These are phyloP conservation scores for Leptinotarsa haldemani DNA, from an alignment of 2,888 invertebrate genomes.

Conservation along the genomic window DNA sequence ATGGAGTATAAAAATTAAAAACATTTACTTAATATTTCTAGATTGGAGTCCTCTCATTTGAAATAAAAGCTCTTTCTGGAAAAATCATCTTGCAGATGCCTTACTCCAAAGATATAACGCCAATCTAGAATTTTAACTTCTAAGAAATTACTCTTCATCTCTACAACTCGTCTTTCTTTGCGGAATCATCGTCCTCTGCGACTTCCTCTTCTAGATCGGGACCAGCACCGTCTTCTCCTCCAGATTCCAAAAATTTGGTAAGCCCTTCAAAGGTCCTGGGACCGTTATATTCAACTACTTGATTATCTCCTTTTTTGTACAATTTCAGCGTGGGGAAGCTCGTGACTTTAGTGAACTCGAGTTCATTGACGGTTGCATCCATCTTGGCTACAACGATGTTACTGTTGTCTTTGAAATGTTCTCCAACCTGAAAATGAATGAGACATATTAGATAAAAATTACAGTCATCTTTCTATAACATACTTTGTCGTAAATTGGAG, in stretches of 20 bases:
- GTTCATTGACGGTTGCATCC: slow-evolving; percentile 97
- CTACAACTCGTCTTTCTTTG: slow-evolving; percentile 85
- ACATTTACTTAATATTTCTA: slow-evolving; percentile 20
- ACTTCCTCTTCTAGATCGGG: slow-evolving; percentile 73
- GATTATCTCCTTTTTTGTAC: slow-evolving; percentile 93
- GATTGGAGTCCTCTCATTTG: not conserved
- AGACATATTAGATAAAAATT: no score
- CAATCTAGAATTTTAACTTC: slow-evolving; percentile 1
- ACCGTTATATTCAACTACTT: slow-evolving; percentile 91
- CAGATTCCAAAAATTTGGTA: slow-evolving; percentile 92
- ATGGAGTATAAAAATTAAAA: slow-evolving; percentile 40
- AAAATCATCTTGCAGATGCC: not conserved
- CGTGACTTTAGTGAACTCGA: slow-evolving; percentile 94
- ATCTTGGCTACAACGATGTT: slow-evolving; percentile 96
- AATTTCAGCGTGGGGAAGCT: slow-evolving; percentile 95
- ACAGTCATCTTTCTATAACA: not conserved
- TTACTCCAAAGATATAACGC: not conserved
- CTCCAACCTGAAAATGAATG: slow-evolving; percentile 61
- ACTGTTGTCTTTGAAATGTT: slow-evolving; percentile 87
- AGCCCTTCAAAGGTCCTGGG: slow-evolving; percentile 95
- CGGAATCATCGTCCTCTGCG: slow-evolving; percentile 79
- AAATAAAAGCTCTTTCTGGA: not conserved
- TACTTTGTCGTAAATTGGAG: slow-evolving; percentile 93
- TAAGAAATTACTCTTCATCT: slow-evolving; percentile 37
- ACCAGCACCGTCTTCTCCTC: slow-evolving; percentile 83